These are phyloP conservation scores for Drosophila algonquin DNA, from an alignment of 2,888 invertebrate genomes.

Conservation along the genomic window DNA sequence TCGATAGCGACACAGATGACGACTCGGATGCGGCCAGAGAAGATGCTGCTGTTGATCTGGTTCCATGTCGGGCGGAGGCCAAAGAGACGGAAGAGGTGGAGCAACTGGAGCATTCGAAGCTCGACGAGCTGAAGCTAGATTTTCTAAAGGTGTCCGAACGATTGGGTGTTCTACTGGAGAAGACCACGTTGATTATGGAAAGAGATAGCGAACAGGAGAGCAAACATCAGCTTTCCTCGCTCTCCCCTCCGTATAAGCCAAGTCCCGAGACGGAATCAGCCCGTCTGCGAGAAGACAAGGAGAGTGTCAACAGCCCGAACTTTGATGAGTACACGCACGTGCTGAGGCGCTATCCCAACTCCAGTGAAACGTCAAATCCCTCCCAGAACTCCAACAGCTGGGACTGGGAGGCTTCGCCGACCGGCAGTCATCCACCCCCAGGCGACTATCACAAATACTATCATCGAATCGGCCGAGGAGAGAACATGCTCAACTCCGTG, in stretches of 20 bases:
- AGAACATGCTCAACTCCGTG: constrained; percentile 75
- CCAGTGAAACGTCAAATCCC: constrained; percentile 71
- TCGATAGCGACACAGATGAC: constrained; percentile 55
- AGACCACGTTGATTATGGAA: constrained; percentile 82
- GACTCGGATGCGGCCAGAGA: constrained; percentile 41
- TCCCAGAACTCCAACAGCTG: constrained; percentile 71
- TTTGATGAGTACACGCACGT: constrained; percentile 60
- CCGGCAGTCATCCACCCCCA: constrained; percentile 41
- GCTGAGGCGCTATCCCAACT: constrained; percentile 65
- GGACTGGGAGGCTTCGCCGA: constrained; percentile 63
- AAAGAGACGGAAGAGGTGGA: constrained; percentile 5
- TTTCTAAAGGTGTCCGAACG: constrained; percentile 79
- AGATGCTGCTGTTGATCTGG: constrained; percentile 2
- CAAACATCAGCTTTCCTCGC: constrained; percentile 52
- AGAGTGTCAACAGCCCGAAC: constrained; percentile 54
- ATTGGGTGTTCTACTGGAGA: constrained; percentile 78
- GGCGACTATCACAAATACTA: constrained; percentile 61
- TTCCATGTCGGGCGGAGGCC: background rate
- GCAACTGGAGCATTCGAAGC: constrained; percentile 56
- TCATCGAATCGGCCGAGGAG: constrained; percentile 66
- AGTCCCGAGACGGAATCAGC: constrained; percentile 32
- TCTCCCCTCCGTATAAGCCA: constrained; percentile 35
- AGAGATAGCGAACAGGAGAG: constrained; percentile 74
- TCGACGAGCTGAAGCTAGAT: constrained; percentile 73
- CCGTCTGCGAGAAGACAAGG: constrained; percentile 53